phyloP scores from a whole-genome alignment of 2,113 vertebrate species.

The Scortum barcoo region DNA sequence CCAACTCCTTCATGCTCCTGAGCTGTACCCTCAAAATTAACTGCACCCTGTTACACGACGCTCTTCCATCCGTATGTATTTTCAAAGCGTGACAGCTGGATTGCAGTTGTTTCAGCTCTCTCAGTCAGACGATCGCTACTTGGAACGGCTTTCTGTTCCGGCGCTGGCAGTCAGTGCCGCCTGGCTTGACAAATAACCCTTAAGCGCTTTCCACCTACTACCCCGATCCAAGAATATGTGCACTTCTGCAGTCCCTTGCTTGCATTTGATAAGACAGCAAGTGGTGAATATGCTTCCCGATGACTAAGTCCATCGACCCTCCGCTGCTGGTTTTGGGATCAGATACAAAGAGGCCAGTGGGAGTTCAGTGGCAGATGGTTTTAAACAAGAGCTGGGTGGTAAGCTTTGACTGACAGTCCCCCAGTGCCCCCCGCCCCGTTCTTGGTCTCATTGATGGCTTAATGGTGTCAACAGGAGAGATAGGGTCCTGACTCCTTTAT shows the following conservation, averaged over 20 bases:
- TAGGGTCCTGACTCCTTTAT: slow-evolving; percentile 81
- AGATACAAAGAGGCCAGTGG: slow-evolving; percentile 72
- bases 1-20: slow-evolving; percentile 30
- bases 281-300: slow-evolving; percentile 63
- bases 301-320: slow-evolving; percentile 48
- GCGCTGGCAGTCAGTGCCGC: slow-evolving; percentile 52
- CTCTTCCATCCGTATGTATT: slow-evolving; percentile 42
- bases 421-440: slow-evolving; percentile 31
- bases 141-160: slow-evolving; percentile 57
- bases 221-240: slow-evolving; percentile 61
- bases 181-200: slow-evolving; percentile 74
- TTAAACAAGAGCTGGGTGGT: slow-evolving; percentile 78
- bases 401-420: slow-evolving; percentile 70
- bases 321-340: slow-evolving; percentile 62
- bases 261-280: slow-evolving; percentile 71
- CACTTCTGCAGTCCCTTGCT: slow-evolving; percentile 46
- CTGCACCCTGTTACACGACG: slow-evolving; percentile 43
- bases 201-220: slow-evolving; percentile 62
- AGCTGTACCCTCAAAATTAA: slow-evolving; percentile 50
- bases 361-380: slow-evolving; percentile 68
- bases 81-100: slow-evolving; percentile 55
- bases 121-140: slow-evolving; percentile 46
- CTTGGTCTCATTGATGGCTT: slow-evolving; percentile 73
- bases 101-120: slow-evolving; percentile 65
- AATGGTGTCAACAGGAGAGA: slow-evolving; percentile 81